Conservation (phyloP, 2,113 vertebrate species). For the Heterotilapia buettikoferi region DNA sequence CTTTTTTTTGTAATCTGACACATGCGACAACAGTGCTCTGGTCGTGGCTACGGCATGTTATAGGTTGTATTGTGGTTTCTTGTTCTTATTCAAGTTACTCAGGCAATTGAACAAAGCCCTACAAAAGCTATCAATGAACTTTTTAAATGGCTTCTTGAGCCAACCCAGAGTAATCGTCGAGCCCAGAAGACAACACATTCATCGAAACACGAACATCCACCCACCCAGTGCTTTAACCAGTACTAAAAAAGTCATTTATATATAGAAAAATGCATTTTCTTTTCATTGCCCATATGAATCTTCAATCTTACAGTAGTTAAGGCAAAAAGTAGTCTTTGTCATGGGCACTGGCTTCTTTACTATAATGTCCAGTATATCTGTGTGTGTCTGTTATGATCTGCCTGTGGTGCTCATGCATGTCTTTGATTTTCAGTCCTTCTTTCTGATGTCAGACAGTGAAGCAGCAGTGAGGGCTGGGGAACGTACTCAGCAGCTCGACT, state of each 20-base stretch:
- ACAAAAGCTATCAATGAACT: not conserved
- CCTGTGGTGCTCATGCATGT: constrained; percentile 39
- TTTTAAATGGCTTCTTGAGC: not conserved
- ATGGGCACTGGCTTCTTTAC: constrained; percentile 12
- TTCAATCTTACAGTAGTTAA: constrained; percentile 48
- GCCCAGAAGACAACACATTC: not conserved
- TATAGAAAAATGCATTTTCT: not conserved
- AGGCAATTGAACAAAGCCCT: not conserved
- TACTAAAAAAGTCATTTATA: not conserved
- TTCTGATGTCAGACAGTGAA: not conserved
- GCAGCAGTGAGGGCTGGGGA: constrained; percentile 5
- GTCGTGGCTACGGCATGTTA: not conserved
- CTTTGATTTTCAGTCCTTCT: constrained; percentile 9
- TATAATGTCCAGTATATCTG: constrained; percentile 5
- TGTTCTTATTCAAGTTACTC: constrained; percentile 42
- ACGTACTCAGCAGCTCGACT: constrained; percentile 2
- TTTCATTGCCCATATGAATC: not conserved
- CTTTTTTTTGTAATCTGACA: not conserved
- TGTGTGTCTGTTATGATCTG: not conserved
- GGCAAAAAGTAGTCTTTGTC: constrained; percentile 42
- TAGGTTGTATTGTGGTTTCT: not conserved
- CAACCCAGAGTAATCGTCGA: not conserved
- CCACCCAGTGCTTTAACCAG: not conserved
- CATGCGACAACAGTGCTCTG: not conserved
- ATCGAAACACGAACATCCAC: not conserved